These are phyloP conservation scores for Cetonia aurata DNA, from an alignment of 2,888 invertebrate genomes.

Conservation along the genomic window DNA sequence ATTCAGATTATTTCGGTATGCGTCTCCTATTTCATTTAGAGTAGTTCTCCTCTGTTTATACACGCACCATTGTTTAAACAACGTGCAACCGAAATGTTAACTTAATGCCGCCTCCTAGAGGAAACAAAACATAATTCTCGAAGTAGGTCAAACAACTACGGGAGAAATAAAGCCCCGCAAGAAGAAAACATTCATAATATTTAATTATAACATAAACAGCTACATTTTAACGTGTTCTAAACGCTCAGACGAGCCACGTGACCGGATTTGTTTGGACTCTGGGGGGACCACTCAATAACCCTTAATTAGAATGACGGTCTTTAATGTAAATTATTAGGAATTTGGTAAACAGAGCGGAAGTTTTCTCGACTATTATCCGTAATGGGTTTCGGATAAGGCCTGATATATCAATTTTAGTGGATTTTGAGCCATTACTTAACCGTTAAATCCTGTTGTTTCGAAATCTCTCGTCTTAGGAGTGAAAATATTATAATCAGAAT, in stretches of 20 bases:
- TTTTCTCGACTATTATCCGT: conserved; percentile 19
- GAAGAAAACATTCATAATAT: conserved; percentile 42
- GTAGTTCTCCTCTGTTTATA: conserved; percentile 32
- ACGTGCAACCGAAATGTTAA: conserved; percentile 40
- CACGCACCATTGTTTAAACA: conserved; percentile 38
- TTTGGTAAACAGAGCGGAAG: conserved; percentile 29
- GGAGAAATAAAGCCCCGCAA: conserved; percentile 35
- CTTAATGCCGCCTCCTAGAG: conserved; percentile 35
- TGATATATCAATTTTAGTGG: conserved; percentile 22
- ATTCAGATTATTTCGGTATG: conserved; percentile 27
- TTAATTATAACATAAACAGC: conserved; percentile 41
- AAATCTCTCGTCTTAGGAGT: too few species aligned
- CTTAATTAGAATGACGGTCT: conserved; percentile 32
- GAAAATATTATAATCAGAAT: too few species aligned
- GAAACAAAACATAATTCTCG: conserved; percentile 39
- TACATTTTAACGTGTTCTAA: conserved; percentile 35
- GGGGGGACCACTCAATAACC: conserved; percentile 24
- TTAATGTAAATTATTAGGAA: conserved; percentile 35
- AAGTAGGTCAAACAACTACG: conserved; percentile 37
- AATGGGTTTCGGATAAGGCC: conserved; percentile 18
- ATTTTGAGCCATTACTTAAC: conserved; percentile 9
- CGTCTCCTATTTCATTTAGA: conserved; percentile 32
- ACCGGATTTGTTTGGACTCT: conserved; percentile 22
- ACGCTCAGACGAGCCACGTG: conserved; percentile 20
- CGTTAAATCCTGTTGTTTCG: not conserved